Conservation (phyloP, 2,888 invertebrate genomes). For the Gibbula magus region DNA sequence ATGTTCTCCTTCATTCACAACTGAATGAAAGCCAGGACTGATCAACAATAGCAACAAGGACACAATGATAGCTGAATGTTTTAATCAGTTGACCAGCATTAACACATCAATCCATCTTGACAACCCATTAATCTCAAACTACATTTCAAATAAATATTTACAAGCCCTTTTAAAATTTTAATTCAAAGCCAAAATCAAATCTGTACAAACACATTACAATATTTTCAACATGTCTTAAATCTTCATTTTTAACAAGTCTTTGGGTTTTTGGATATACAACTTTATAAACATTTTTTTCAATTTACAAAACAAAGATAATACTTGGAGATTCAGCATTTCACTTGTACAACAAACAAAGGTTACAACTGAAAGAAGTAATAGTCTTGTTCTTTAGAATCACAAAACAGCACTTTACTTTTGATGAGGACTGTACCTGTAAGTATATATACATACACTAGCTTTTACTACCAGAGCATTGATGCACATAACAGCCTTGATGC, state of each 20-base stretch:
- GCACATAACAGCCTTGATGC: no score
- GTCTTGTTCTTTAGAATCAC: no score
- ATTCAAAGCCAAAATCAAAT: constrained; percentile 16
- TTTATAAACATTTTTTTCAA: no score
- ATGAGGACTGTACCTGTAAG: no score
- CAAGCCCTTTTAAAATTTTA: not conserved
- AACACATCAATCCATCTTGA: constrained; percentile 21
- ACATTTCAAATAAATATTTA: constrained; percentile 5
- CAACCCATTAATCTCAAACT: constrained; percentile 2
- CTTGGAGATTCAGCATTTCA: no score
- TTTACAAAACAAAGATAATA: no score
- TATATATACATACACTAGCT: no score
- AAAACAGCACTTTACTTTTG: no score
- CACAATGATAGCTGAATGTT: constrained; percentile 1
- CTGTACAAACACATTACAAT: constrained; percentile 8
- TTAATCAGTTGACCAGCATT: constrained; percentile 22
- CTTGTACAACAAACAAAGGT: no score
- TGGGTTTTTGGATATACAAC: not conserved
- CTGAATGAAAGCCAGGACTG: not conserved
- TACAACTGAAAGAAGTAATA: no score
- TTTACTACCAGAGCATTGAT: no score
- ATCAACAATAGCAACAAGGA: not conserved
- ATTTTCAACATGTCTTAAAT: constrained; percentile 1
- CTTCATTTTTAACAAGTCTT: constrained; percentile 5
- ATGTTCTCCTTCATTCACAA: no score